Base-by-base conservation (phyloP, 2,888 invertebrate genomes). In the Leptogaster cylindrica region DNA sequence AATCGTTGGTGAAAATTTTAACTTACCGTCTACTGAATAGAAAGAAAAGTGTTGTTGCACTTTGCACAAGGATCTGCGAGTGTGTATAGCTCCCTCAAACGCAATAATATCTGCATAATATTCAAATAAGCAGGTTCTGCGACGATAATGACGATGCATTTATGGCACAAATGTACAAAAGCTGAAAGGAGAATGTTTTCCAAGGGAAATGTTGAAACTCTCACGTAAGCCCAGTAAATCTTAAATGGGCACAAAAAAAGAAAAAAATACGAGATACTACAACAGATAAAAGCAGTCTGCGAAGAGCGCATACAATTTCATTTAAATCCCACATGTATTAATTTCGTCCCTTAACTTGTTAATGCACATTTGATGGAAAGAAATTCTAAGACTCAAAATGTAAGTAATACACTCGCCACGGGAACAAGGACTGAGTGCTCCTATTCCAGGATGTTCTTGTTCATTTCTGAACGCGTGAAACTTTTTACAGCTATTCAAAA, bases 51-150 rank as follows among this genome's bases (percentile, higher is more conserved):
- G 20, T 23, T 36, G 12, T 33, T 8, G 36, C 55, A 55, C n/a
- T 55, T 55, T 36, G 23, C 12, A 39, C 36, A 33, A 36, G 23
- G 20, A n/a, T n/a, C 36, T 20, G 55, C 39, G 25, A 14, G 36
- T 36, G 12, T 36, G 23, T 36, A 39, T n/a, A 18, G 52, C 36
- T 55, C 28, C 55, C 39, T 55, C 55, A 55, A 55, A 55, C 55
- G 55, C 55, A 55, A 55, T 55, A 55, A 55, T 55, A 55, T 55
- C 55, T 55, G 55, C 55, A 55, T 55, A 55, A 55, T 55, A 55
- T 55, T 55, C 55, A 55, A 55, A 55, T 55, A 55, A 55, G 55
- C 55, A 55, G 55, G 55, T 55, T 55, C 36, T 39, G 14, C 55
- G 20, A 55, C 39, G 55, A 55, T 55, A 55, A 55, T 55, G 55